Conservation (phyloP, 2,888 invertebrate species). For the Oligia latruncula region DNA sequence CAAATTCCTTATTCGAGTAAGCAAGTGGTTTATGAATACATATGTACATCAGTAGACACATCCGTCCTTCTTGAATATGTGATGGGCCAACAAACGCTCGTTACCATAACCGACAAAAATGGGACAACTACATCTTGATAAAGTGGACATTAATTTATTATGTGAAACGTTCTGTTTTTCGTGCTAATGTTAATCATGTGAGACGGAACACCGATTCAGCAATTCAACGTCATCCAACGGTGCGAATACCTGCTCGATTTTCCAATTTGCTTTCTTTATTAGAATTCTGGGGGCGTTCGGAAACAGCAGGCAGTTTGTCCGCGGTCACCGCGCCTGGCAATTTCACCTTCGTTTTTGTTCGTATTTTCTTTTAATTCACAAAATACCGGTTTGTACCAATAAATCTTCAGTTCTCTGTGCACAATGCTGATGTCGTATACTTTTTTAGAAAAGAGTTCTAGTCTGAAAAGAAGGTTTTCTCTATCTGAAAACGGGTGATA, state of each 20-base stretch:
- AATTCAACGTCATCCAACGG: conserved; percentile 53
- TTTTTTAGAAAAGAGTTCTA: conserved; percentile 70
- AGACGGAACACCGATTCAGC: conserved; percentile 42
- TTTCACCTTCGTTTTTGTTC: conserved; percentile 73
- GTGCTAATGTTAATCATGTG: conserved; percentile 53
- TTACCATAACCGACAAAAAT: conserved; percentile 59
- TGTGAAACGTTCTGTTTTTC: conserved; percentile 48
- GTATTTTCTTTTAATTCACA: conserved; percentile 77
- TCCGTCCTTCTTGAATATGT: conserved; percentile 65
- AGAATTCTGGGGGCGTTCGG: conserved; percentile 74
- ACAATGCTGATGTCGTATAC: conserved; percentile 72
- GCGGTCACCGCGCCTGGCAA: conserved; percentile 70
- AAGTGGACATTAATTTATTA: conserved; percentile 62
- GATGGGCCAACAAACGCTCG: conserved; percentile 59
- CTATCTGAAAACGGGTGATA: conserved; percentile 64
- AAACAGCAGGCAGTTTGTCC: conserved; percentile 74
- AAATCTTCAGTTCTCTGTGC: conserved; percentile 74
- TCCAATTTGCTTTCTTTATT: conserved; percentile 78
- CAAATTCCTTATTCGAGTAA: conserved; percentile 46
- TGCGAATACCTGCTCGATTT: conserved; percentile 73
- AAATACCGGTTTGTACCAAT: conserved; percentile 74
- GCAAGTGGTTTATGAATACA: conserved; percentile 61
- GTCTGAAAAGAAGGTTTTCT: conserved; percentile 53
- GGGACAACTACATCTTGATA: conserved; percentile 62
- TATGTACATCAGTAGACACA: conserved; percentile 56